Evolutionary conservation across 2,888 invertebrate species (phyloP).

Genomic region (Cyaniris semiargus): DNA sequence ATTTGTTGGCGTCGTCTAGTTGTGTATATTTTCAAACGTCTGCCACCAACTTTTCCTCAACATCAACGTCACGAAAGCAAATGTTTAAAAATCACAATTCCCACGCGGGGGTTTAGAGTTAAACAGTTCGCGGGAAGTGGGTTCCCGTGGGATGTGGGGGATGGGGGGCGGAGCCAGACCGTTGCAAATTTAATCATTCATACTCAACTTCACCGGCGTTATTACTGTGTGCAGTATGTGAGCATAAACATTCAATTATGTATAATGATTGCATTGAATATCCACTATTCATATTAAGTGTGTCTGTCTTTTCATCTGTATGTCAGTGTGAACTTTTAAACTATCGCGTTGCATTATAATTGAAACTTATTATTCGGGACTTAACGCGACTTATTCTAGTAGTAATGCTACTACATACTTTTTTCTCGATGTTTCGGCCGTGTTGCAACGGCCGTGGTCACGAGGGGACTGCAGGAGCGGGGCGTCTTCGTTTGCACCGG

Average conservation of each 20-base stretch:
- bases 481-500: too few species aligned
- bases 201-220: conserved; percentile 1
- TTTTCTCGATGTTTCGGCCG: too few species aligned
- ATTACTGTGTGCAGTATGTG: background rate
- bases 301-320: background rate
- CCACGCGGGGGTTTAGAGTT: conserved; percentile 2
- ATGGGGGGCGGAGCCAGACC: background rate
- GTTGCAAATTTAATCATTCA: conserved; percentile 15
- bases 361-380: too few species aligned
- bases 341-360: too few species aligned
- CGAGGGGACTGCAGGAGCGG: too few species aligned
- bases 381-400: too few species aligned
- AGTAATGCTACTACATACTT: too few species aligned
- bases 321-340: too few species aligned
- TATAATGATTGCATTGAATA: background rate
- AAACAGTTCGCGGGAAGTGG: background rate
- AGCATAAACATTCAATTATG: conserved; percentile 2
- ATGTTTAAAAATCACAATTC: conserved; percentile 10
- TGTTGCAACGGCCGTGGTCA: too few species aligned
- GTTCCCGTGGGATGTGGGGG: background rate
- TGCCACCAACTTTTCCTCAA: background rate
- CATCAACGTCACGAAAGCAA: background rate
- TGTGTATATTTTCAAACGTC: background rate
- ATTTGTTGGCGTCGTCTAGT: too few species aligned
- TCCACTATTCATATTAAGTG: background rate